Base-by-base conservation (phyloP, 2,797 vertebrate species). In the Gymnopithys bicolor region DNA sequence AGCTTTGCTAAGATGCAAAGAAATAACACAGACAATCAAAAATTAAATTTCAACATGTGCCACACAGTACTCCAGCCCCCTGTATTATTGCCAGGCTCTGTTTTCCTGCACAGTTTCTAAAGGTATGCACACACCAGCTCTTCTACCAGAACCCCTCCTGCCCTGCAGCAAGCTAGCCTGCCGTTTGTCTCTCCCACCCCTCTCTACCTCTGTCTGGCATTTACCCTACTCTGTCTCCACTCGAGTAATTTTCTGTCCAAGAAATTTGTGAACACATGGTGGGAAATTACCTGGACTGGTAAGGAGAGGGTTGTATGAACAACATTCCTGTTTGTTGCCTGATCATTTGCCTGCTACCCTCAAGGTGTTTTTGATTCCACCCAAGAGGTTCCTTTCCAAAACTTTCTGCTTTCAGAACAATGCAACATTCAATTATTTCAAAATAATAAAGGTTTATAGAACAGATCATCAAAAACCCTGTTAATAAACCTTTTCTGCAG, bases 91-190 rank as follows among this genome's bases (percentile, higher is more conserved):
- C 21, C 39, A 59, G 30, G 24, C 28, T 71, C 25, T 4, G 0
- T 45, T 91, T 73, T 22, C 23, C 4, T 46, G 33, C 10, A 19
- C 24, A 4, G 7, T 55, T 70, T 73, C 39, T 22, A 33, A 7
- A 13, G 16, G 4, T 32, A 15, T 0, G 0, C 4, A 8, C 0
- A 1, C 21, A 67, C 3, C 1, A 0, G 1, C 23, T 33, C 32
- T 41, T 64, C 13, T 18, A 17, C 16, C 9, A 9, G 7, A 35
- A 10, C 2, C 0, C 10, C 13, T 27, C 41, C 27, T 17, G 16
- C 45, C 59, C 48, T 45, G 37, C 58, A 84, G 45, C 8, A 32
- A 7, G 11, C 6, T 28, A 71, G 23, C 5, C 32, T 58, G 30
- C 4, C 17, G 10, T 19, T 64, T 17, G 22, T 52, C 27, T 41